These are phyloP conservation scores for Rhegmatorhina hoffmannsi DNA, from an alignment of 2,113 vertebrate genomes.

Conservation along the genomic window DNA sequence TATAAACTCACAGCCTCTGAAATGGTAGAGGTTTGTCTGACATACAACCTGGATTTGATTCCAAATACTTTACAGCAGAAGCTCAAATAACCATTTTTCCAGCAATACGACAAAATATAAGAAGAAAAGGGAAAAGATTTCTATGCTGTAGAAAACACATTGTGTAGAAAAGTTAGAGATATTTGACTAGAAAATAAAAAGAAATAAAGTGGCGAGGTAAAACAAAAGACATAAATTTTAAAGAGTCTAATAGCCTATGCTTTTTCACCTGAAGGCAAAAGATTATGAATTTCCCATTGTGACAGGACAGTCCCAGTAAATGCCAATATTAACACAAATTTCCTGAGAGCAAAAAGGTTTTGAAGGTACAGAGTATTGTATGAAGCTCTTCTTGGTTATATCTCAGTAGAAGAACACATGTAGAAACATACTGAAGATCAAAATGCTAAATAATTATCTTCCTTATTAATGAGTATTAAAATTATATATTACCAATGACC, in stretches of 20 bases:
- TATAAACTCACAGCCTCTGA: neutral
- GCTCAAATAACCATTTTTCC: neutral
- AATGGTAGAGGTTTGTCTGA: neutral
- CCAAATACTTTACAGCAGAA: conserved; percentile 16
- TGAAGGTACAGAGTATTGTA: neutral
- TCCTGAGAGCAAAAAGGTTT: neutral
- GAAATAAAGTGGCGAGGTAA: neutral
- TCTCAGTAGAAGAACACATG: neutral
- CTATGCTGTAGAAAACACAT: neutral
- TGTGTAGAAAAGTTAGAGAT: neutral
- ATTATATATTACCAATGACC: neutral
- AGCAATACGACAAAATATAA: neutral
- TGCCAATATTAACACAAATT: neutral
- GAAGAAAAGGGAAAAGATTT: neutral
- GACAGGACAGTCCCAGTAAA: neutral
- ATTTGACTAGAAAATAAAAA: neutral
- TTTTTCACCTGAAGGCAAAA: neutral
- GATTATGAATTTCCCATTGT: neutral
- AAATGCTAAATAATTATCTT: neutral
- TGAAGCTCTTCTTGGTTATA: neutral
- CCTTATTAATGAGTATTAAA: neutral
- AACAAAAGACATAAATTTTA: neutral
- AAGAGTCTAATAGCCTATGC: neutral
- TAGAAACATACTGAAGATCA: neutral
- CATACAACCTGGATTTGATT: conserved; percentile 17